Percentiles rank a stretch among this genome's conserved stretches.
Evolutionary conservation across 23 tunicate genomes (phyloP).

Genomic region (Aplidium turbinatum): DNA sequence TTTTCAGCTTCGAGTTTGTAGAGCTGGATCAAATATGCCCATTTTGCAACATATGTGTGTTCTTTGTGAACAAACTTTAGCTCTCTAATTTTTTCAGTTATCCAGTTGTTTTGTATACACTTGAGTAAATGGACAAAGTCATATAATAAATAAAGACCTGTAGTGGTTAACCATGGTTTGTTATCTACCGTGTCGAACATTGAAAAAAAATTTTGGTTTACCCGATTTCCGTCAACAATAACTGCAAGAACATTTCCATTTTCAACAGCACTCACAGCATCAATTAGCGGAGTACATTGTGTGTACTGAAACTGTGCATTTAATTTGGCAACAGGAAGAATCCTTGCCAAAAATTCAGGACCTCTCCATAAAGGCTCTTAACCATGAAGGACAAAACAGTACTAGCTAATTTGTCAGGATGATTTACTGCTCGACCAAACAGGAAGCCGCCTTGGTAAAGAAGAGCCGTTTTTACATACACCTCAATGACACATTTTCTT

Average conservation of each 20-base stretch:
- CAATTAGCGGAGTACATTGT: background rate
- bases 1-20: background rate
- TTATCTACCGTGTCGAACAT: conserved; percentile 4
- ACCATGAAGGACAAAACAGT: conserved; percentile 10
- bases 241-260: conserved; percentile 10
- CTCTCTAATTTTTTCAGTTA: conserved; percentile 21
- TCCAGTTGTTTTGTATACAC: background rate
- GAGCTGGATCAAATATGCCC: conserved; percentile 14
- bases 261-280: conserved; percentile 1
- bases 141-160: conserved; percentile 14
- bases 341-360: background rate
- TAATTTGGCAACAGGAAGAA: conserved; percentile 16
- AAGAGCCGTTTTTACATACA: conserved; percentile 13
- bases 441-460: conserved; percentile 14
- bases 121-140: conserved; percentile 27
- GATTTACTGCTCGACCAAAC: conserved; percentile 12
- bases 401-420: conserved; percentile 13
- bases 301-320: background rate
- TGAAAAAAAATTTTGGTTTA: conserved; percentile 14
- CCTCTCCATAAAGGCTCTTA: background rate
- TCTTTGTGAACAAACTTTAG: conserved; percentile 16
- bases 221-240: conserved; percentile 25
- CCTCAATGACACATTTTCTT: conserved; percentile 11
- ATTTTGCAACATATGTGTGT: conserved; percentile 20
- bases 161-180: conserved; percentile 21